A percentile compares a stretch with the other conserved stretches of the same genome.
phyloP scores from a whole-genome alignment of 2,113 vertebrate genomes.

The Sapajus apella region DNA sequence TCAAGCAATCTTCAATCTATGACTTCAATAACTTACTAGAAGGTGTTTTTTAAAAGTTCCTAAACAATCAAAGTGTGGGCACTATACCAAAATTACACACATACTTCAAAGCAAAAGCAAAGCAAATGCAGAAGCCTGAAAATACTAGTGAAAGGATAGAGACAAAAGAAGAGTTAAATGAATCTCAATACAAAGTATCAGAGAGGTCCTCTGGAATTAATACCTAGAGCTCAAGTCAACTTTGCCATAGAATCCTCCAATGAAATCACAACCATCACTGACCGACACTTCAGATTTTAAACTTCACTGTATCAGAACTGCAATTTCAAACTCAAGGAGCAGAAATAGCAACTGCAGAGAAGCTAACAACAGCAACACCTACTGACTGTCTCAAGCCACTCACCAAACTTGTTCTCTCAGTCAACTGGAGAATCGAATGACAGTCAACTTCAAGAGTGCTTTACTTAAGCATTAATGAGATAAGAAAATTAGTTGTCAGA shows the following conservation, averaged over 20 bases:
- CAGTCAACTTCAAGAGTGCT: slow-evolving; percentile 27
- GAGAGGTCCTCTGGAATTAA: background rate
- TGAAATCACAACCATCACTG: slow-evolving; percentile 8
- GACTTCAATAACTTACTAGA: background rate
- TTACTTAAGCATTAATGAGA: slow-evolving; percentile 22
- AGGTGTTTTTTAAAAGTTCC: background rate
- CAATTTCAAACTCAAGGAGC: slow-evolving; percentile 40
- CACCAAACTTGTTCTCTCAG: slow-evolving; percentile 66
- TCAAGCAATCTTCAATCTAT: background rate
- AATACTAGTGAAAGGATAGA: background rate
- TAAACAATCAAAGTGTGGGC: background rate
- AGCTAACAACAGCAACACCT: slow-evolving; percentile 77
- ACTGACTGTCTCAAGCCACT: slow-evolving; percentile 77
- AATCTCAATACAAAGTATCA: background rate
- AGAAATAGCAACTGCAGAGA: slow-evolving; percentile 39
- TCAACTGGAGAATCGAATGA: slow-evolving; percentile 61
- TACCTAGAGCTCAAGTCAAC: background rate
- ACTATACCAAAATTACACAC: background rate
- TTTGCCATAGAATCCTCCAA: background rate
- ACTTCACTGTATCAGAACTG: slow-evolving; percentile 46
- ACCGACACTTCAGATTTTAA: slow-evolving; percentile 56
- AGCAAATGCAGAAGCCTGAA: slow-evolving; percentile 37
- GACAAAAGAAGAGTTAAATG: background rate
- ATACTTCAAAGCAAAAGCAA: slow-evolving; percentile 30
- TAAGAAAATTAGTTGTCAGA: background rate